Base-by-base conservation (phyloP, 2,113 vertebrate species). In the Rhea pennata region DNA sequence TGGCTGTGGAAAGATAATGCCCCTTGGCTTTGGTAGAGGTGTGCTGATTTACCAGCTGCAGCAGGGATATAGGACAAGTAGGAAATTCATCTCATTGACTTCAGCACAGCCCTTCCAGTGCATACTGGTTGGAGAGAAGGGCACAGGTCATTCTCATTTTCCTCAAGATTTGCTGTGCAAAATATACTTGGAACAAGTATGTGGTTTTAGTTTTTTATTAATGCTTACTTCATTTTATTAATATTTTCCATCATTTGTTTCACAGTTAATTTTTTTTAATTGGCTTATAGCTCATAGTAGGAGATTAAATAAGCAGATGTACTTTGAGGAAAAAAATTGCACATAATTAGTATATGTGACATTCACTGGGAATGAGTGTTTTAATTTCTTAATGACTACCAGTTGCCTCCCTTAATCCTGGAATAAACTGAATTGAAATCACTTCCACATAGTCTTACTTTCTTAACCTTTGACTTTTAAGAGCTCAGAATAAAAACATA, bases 131-230 rank as follows among this genome's bases (percentile, higher is more conserved):
- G 69, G 33, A 39, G 50, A 48, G n/a, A 48, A 61, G n/a, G 23
- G 9, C 33, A 24, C 0, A 2, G 33, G 62, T 20, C 36, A 22
- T 48, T 33, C 29, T 29, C 1, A 0, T 3, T 3, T 26, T 44
- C 69, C 50, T 42, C 0, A 0, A 29, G 12, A 36, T 36, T 36
- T 36, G 36, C 36, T 36, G 36, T 36, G 36, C 36, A 36, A 36
- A 36, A 36, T 36, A 36, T 36, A 36, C 36, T 42, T 48, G 27
- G 59, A 46, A 22, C 13, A 9, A 88, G 26, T 2, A 2, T 20
- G 24, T 71, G 67, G 40, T 0, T 44, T 50, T 66, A 6, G 46
- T 15, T 9, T 40, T 67, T 51, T 53, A 33, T 11, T 36, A 53
- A 22, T 5, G 9, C 7, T 65, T 71, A 7, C 40, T 76, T 29